Base-by-base conservation (phyloP, 2,113 vertebrate species). In the Quiscalus mexicanus region DNA sequence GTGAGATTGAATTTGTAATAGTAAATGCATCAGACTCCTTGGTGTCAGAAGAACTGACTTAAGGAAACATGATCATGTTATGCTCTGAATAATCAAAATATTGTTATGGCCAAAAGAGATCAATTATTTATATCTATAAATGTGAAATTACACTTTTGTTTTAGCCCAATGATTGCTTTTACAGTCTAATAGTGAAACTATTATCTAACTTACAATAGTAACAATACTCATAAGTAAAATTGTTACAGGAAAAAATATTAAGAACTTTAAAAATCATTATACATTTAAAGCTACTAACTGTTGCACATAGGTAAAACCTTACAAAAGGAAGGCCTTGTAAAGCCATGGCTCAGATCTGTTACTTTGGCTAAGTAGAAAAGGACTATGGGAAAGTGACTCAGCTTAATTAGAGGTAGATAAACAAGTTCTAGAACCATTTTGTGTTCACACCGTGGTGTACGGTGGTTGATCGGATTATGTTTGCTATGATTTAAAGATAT, bases 381-480 rank as follows among this genome's bases (percentile, higher is more conserved):
- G 53, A 30, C 33, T 35, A 3, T 17, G 42, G 41, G 19, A 59
- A 22, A 28, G 24, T 5, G 31, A 16, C 3, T 2, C 33, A 16
- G 13, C 4, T 75, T 25, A 58, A 30, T 45, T 35, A 21, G 24
- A 74, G 53, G 33, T 9, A 74, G 31, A 28, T 21, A 28, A 56
- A 9, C 12, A 42, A 42, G 23, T 25, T 73, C 7, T 25, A 33
- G 3, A 73, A n/a, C 23, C 4, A 44, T 27, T 5, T 4, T 3
- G 9, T 31, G 11, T 6, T 44, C 31, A n/a, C 16, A n/a, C 15
- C 0, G 0, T 27, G 52, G 23, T 44, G 31, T 11, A 6, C 25
- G 21, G 11, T 41, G 49, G 37, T 33, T 55, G 30, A 6, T 25
- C 15, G 39, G 10, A 20, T 42, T 73, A 30, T 17, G 21, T 55